phyloP scores from a whole-genome alignment of 2,888 invertebrate species.

The Nephrotoma guestfalica region DNA sequence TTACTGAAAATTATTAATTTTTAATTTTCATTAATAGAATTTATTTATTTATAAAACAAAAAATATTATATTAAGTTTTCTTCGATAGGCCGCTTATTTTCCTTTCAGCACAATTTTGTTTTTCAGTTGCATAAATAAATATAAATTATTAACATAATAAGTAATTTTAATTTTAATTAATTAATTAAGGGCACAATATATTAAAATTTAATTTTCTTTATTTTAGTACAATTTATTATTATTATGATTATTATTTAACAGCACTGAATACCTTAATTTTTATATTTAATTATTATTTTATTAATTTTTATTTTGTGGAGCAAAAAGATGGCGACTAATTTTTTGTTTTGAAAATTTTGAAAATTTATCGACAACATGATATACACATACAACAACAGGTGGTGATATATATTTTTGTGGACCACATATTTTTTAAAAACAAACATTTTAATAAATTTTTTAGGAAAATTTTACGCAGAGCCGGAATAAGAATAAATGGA shows the following conservation, averaged over 20 bases:
- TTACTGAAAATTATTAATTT: not conserved
- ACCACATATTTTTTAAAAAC: slow-evolving; percentile 4
- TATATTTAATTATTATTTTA: not conserved
- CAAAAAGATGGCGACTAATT: not conserved
- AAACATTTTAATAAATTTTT: not conserved
- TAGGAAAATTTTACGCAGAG: not conserved
- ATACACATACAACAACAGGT: slow-evolving; percentile 5
- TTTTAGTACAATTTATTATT: not conserved
- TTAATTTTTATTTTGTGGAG: not conserved
- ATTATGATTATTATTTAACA: slow-evolving; percentile 15
- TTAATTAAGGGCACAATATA: slow-evolving; percentile 7
- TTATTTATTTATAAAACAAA: slow-evolving; percentile 1
- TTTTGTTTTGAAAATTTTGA: not conserved
- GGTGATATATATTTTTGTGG: slow-evolving; percentile 8
- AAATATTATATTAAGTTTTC: not conserved
- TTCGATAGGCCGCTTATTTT: slow-evolving; percentile 41
- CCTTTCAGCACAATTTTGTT: slow-evolving; percentile 52
- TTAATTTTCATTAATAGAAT: not conserved
- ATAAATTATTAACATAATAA: slow-evolving; percentile 16
- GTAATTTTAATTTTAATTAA: slow-evolving; percentile 1
- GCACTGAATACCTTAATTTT: slow-evolving; percentile 35
- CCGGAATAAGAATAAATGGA: not conserved
- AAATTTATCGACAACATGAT: not conserved
- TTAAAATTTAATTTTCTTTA: not conserved
- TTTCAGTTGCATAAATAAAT: slow-evolving; percentile 43